Conservation (phyloP, 2,797 vertebrate species). For the Paedocypris micromegethes region DNA sequence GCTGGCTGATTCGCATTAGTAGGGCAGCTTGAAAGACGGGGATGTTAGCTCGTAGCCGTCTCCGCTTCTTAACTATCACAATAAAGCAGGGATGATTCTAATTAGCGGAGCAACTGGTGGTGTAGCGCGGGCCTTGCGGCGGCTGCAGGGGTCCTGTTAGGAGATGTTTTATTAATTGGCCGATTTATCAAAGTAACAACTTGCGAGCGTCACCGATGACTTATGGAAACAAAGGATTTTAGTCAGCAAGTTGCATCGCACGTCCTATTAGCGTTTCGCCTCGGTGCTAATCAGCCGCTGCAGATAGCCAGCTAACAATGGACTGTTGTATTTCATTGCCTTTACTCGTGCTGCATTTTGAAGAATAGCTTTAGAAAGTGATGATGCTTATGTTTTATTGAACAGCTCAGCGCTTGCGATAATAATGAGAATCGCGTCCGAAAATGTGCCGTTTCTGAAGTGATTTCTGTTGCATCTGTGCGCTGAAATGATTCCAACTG, state of each 20-base stretch:
- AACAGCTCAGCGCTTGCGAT: slow-evolving; percentile 25
- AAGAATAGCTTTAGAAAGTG: slow-evolving; percentile 19
- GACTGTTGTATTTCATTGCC: not conserved
- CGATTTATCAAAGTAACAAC: slow-evolving; percentile 49
- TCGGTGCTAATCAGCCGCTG: slow-evolving; percentile 14
- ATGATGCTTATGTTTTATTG: slow-evolving; percentile 26
- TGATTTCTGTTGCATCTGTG: slow-evolving; percentile 24
- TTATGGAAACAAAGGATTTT: slow-evolving; percentile 35
- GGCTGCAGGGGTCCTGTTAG: slow-evolving; percentile 42
- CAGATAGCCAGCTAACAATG: slow-evolving; percentile 14
- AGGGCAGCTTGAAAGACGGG: slow-evolving; percentile 16
- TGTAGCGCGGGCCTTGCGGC: slow-evolving; percentile 25
- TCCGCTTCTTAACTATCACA: slow-evolving; percentile 36
- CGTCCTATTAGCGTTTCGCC: not conserved
- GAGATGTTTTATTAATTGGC: slow-evolving; percentile 48
- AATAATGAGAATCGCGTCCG: not conserved
- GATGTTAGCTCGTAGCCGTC: slow-evolving; percentile 23
- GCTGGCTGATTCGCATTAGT: slow-evolving; percentile 39
- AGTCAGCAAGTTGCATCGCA: slow-evolving; percentile 19
- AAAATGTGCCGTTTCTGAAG: no score
- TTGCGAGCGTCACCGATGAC: slow-evolving; percentile 37
- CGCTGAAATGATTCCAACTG: slow-evolving; percentile 36
- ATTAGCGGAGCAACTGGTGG: slow-evolving; percentile 46
- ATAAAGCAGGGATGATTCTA: slow-evolving; percentile 47
- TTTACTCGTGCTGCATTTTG: slow-evolving; percentile 6